Conservation (phyloP, 2,113 vertebrate genomes). For the Neotoma lepida region DNA sequence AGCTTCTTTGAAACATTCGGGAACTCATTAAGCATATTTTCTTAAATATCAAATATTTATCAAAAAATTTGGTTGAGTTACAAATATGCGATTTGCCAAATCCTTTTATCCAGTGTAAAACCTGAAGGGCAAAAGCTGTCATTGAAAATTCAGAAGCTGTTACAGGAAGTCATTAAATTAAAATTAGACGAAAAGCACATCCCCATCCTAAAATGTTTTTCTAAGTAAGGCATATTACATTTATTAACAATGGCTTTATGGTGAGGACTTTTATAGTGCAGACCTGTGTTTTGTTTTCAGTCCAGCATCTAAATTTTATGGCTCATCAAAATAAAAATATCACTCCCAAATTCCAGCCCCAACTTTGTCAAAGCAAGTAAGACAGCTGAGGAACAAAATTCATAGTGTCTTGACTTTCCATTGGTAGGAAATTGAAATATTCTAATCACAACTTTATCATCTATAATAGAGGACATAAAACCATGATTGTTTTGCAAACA, state of each 20-base stretch:
- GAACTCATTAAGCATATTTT: constrained; percentile 55
- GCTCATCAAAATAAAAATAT: not conserved
- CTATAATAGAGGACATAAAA: constrained; percentile 52
- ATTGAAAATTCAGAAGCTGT: constrained; percentile 59
- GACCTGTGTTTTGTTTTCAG: constrained; percentile 24
- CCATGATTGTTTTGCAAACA: constrained; percentile 50
- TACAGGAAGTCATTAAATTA: constrained; percentile 46
- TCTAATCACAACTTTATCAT: constrained; percentile 67
- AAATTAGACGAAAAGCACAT: constrained; percentile 36
- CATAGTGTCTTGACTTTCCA: not conserved
- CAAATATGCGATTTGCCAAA: constrained; percentile 47
- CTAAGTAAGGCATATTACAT: constrained; percentile 1
- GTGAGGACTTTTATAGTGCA: not conserved
- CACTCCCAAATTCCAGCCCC: not conserved
- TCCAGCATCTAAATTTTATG: constrained; percentile 42
- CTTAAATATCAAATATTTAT: constrained; percentile 71
- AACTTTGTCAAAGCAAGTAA: constrained; percentile 14
- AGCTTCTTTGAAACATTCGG: constrained; percentile 40
- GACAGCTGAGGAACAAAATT: constrained; percentile 11
- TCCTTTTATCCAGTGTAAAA: constrained; percentile 43
- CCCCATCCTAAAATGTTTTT: constrained; percentile 21
- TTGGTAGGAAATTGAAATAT: constrained; percentile 64
- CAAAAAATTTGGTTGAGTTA: constrained; percentile 52
- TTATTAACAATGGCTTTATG: constrained; percentile 38
- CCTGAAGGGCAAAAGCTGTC: constrained; percentile 39